Conservation (phyloP, 2,113 vertebrate genomes). For the Anser cygnoides region DNA sequence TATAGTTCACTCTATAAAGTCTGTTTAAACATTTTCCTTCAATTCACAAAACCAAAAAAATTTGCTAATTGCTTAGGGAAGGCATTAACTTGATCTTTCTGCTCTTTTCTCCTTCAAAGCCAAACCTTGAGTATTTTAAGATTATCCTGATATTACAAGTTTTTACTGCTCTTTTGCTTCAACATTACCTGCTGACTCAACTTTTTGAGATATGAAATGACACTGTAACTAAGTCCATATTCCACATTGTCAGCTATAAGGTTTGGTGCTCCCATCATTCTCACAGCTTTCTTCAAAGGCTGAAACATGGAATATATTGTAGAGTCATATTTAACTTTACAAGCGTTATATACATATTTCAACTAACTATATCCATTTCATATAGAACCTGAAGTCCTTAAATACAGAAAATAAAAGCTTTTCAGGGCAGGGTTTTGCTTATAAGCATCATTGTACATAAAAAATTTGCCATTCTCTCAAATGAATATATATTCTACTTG, state of each 20-base stretch:
- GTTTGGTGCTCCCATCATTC: slow-evolving; percentile 97
- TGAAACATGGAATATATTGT: slow-evolving; percentile 59
- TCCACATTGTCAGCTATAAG: slow-evolving; percentile 97
- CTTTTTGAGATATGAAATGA: slow-evolving; percentile 98
- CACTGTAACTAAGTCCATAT: slow-evolving; percentile 96
- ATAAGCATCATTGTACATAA: not conserved
- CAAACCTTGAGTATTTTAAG: slow-evolving; percentile 8
- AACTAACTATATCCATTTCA: not conserved
- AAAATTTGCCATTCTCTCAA: not conserved
- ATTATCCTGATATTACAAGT: slow-evolving; percentile 19
- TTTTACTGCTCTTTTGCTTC: slow-evolving; percentile 54
- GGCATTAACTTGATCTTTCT: slow-evolving; percentile 10
- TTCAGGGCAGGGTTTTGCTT: not conserved
- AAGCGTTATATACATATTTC: not conserved
- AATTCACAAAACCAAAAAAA: not conserved
- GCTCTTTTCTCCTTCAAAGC: not conserved
- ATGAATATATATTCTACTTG: not conserved
- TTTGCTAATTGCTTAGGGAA: not conserved
- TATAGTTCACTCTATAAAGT: not conserved
- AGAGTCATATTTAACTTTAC: not conserved
- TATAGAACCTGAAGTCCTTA: not conserved
- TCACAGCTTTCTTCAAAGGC: slow-evolving; percentile 94
- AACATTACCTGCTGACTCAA: slow-evolving; percentile 94
- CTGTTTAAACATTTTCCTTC: not conserved
- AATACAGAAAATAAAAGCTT: not conserved